Base-by-base conservation (phyloP, 2,888 invertebrate genomes). In the Azorinus chamasolen region DNA sequence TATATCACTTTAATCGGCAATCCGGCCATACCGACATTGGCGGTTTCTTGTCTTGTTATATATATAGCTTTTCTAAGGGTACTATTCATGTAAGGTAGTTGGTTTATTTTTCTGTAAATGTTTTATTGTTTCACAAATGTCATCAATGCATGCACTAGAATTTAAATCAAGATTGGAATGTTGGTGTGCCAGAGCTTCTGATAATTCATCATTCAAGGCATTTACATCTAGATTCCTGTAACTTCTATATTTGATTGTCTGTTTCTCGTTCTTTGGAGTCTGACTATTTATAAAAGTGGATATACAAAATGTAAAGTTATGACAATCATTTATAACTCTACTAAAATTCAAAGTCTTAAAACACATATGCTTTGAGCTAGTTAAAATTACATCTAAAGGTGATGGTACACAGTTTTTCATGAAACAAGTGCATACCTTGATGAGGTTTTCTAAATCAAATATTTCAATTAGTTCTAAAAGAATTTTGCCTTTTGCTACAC, bases 1-100 rank as follows among this genome's bases (percentile, higher is more conserved):
- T n/a, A n/a, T n/a, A n/a, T n/a, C n/a, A n/a, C n/a, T n/a, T n/a
- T n/a, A n/a, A n/a, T n/a, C n/a, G n/a, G n/a, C n/a, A n/a, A n/a
- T n/a, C n/a, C n/a, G n/a, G n/a, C n/a, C n/a, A n/a, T n/a, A n/a
- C n/a, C n/a, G n/a, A n/a, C n/a, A n/a, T n/a, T n/a, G n/a, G n/a
- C n/a, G n/a, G n/a, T n/a, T n/a, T n/a, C n/a, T n/a, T n/a, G n/a
- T n/a, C n/a, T n/a, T n/a, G n/a, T n/a, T n/a, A n/a, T n/a, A n/a
- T n/a, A n/a, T n/a, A n/a, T n/a, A n/a, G n/a, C n/a, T n/a, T n/a
- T n/a, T n/a, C n/a, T n/a, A n/a, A n/a, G n/a, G n/a, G n/a, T n/a
- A n/a, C 69, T 75, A 37, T 75, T 65, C 70, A 64, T 75, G 32
- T 57, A 70, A 20, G 55, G 75, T 55, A 61, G 37, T 27, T 75